Evolutionary conservation across 1,140 invertebrate genomes (phyloP).

Genomic region (Drosophila kepulauana): DNA sequence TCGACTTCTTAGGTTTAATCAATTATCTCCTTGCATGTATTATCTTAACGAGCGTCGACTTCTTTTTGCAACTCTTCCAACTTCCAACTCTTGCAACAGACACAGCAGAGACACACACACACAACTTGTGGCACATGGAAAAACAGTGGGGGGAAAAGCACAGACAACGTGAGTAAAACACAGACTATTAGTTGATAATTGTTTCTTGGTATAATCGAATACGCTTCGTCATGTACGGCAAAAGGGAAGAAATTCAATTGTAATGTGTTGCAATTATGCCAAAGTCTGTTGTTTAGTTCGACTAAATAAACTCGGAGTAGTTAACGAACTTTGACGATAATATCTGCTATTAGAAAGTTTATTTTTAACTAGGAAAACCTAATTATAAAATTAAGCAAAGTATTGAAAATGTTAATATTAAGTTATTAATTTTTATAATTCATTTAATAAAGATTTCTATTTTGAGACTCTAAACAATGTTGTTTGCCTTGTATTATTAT

Average conservation of each 20-base stretch:
- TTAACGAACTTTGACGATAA: too few relatives aligned
- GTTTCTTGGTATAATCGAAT: neutral
- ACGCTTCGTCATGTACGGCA: neutral
- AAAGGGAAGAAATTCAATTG: neutral
- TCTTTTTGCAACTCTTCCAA: neutral
- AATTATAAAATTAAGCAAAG: too few relatives aligned
- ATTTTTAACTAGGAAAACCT: too few relatives aligned
- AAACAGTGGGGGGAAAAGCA: neutral
- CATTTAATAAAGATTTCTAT: too few relatives aligned
- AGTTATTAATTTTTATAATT: too few relatives aligned
- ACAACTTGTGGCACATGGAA: neutral
- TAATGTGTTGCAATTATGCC: neutral
- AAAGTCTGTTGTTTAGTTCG: too few relatives aligned
- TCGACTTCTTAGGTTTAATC: conserved; percentile 14
- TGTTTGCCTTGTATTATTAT: too few relatives aligned
- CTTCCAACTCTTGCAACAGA: neutral
- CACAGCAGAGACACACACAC: too few relatives aligned
- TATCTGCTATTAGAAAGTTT: too few relatives aligned
- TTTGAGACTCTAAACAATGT: too few relatives aligned
- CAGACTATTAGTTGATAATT: neutral
- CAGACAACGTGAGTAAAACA: neutral
- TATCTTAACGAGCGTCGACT: neutral
- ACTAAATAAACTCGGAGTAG: too few relatives aligned
- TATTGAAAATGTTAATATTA: too few relatives aligned
- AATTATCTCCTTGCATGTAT: conserved; percentile 12